Evolutionary conservation across 2,797 vertebrate genomes (phyloP), one percentile per base, ranked within the genome.

Genomic region (Gadopsis marmoratus): DNA sequence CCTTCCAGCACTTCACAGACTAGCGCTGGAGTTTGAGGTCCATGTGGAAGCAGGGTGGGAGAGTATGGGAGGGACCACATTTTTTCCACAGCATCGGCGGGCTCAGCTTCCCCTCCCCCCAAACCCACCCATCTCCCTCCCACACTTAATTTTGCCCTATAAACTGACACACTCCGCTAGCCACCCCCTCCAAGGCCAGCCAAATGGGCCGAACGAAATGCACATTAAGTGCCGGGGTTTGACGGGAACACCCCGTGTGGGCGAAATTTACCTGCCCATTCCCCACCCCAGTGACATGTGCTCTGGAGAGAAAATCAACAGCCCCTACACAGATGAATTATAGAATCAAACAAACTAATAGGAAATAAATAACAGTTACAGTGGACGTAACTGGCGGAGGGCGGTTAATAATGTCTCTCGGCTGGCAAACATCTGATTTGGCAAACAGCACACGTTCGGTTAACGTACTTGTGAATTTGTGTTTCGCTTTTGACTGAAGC

Each of bases 201-300:
- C 91, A 93, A 95, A 95, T 95, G 95, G 94, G 95, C 93, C 89
- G 95, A 93, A 78, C 95, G 74, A 93, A 86, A 80, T 65, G 81
- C 84, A 65, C 89, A 61, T n/a, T 60, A 70, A 91, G 91, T 83
- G 92, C 90, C 74, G 88, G 91, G 91, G 91, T 90, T 88, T 90
- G 91, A 91, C 89, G 92, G 94, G 82, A 95, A 95, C 95, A 93
- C 95, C 95, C 94, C 89, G 92, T 93, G 92, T 95, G 93, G 94
- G 93, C 92, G 93, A 93, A 81, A 71, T 91, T 87, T 93, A 94
- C 94, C 93, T 94, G 94, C 94, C 93, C 92, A 92, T 89, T 93
- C 91, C 90, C 93, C 94, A 94, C 92, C 95, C 93, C 90, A 4
- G 79, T 82, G 91, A 94, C 95, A 95, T 95, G 95, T 95, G 95